Percentiles rank a stretch among this genome's conserved stretches.
Conservation (phyloP, 1,140 invertebrate genomes). For the Cydia pomonella region DNA sequence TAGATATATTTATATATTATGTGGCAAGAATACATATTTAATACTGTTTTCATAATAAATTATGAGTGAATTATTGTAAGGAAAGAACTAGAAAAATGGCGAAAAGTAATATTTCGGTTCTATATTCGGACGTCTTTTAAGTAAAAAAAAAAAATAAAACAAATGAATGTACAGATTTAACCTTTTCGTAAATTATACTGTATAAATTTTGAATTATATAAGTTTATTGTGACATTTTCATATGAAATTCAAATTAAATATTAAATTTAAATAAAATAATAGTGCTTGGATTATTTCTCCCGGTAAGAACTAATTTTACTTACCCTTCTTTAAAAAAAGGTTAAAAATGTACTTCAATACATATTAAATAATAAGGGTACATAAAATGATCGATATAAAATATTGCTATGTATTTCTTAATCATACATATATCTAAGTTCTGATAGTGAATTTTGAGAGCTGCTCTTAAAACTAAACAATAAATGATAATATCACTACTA, state of each 20-base stretch:
- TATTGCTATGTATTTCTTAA: constrained; percentile 28
- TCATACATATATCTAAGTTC: not conserved
- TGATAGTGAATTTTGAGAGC: constrained; percentile 20
- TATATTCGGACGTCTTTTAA: not conserved
- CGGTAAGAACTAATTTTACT: too few relatives aligned
- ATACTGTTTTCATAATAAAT: too few relatives aligned
- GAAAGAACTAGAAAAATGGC: too few relatives aligned
- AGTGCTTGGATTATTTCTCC: too few relatives aligned
- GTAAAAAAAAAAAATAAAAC: not conserved
- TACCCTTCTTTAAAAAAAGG: constrained; percentile 3
- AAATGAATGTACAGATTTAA: not conserved
- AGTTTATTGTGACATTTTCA: too few relatives aligned
- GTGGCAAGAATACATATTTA: constrained; percentile 5
- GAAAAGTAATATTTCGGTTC: not conserved
- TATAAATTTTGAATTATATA: too few relatives aligned
- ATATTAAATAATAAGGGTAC: not conserved
- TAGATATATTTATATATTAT: not conserved
- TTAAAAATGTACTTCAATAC: not conserved
- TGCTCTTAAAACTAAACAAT: not conserved
- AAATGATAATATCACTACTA: not conserved
- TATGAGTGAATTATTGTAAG: too few relatives aligned
- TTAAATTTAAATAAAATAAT: too few relatives aligned
- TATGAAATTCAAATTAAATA: too few relatives aligned
- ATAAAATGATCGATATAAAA: not conserved
- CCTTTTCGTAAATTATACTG: not conserved